Conservation (phyloP, 2,113 vertebrate genomes). For the Corythoichthys haematopterus region DNA sequence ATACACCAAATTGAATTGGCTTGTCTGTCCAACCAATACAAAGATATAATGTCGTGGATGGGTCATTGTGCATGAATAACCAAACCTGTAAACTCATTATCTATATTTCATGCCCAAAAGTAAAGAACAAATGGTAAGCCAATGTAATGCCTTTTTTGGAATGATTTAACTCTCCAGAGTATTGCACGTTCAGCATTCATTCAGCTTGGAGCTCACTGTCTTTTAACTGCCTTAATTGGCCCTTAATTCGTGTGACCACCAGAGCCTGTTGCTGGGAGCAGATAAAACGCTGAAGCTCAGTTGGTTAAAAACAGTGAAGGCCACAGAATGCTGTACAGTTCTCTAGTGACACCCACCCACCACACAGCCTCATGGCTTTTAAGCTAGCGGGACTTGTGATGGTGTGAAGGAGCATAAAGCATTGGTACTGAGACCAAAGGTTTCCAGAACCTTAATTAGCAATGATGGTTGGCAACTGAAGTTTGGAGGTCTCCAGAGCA, state of each 20-base stretch:
- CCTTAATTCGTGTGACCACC: conserved; percentile 68
- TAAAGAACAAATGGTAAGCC: conserved; percentile 22
- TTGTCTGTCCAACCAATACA: not conserved
- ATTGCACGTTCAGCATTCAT: conserved; percentile 33
- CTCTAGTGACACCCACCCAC: conserved; percentile 14
- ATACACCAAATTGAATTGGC: not conserved
- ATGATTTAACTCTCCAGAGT: conserved; percentile 37
- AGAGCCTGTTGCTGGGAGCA: conserved; percentile 57
- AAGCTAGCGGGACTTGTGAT: conserved; percentile 26
- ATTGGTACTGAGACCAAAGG: conserved; percentile 28
- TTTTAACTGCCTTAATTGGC: conserved; percentile 64
- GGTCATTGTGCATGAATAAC: conserved; percentile 5
- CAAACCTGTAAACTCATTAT: conserved; percentile 3
- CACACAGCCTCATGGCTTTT: conserved; percentile 24
- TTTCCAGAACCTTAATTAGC: conserved; percentile 49
- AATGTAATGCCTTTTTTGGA: conserved; percentile 38
- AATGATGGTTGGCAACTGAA: conserved; percentile 31
- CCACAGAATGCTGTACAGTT: conserved; percentile 44
- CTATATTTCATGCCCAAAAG: conserved; percentile 34
- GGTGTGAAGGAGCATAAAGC: conserved; percentile 18
- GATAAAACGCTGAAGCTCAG: conserved; percentile 57
- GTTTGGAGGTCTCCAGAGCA: conserved; percentile 34
- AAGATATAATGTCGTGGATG: conserved; percentile 1
- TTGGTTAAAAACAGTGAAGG: conserved; percentile 59
- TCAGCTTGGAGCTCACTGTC: conserved; percentile 57